Evolutionary conservation across 2,888 invertebrate species (phyloP), one percentile per base, ranked within the genome.

Genomic region (Lasioglossum oenotherae): DNA sequence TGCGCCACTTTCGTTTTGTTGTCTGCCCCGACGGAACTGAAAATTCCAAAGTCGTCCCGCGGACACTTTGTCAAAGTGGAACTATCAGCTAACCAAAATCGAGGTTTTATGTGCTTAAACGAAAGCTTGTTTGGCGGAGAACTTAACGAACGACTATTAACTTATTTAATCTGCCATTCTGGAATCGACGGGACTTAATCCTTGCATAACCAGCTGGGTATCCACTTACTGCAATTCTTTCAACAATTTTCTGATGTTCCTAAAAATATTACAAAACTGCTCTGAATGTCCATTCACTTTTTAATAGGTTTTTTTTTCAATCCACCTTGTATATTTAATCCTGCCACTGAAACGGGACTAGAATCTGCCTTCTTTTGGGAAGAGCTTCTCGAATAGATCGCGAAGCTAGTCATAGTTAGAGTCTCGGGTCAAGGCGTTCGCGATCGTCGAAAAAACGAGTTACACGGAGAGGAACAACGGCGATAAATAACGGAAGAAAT

Each of bases 401-500:
- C 67, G 44, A 23, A 44, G 75, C 0, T 49, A 19, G 49, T 46
- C 16, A 16, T 46, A 49, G 19, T 16, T 46, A 49, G 5, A 19
- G 19, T 19, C 49, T 49, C 19, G 49, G 71, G 57, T 75, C 75
- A 71, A 57, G 80, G 71, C 44, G 60, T 72, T 41, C 38, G 38
- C 35, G 72, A 71, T 57, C 49, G 38, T 60, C 74, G 80, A 74
- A 60, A 81, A 46, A 60, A 71, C 69, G 57, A 74, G n/a, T 38
- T n/a, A 44, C 10, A 74, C 27, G 72, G 23, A 35, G 60, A 16
- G 23, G 35, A 44, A 64, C 35, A 27, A 44, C 4, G 78, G 57
- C 72, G 14, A 83, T 83, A 79, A 85, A 79, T 78, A 79, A 82
- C 75, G 46, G n/a, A 2, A 64, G 78, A 78, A 79, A 83, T 83